phyloP scores from a whole-genome alignment of 2,113 vertebrate genomes.

The Struthio camelus region DNA sequence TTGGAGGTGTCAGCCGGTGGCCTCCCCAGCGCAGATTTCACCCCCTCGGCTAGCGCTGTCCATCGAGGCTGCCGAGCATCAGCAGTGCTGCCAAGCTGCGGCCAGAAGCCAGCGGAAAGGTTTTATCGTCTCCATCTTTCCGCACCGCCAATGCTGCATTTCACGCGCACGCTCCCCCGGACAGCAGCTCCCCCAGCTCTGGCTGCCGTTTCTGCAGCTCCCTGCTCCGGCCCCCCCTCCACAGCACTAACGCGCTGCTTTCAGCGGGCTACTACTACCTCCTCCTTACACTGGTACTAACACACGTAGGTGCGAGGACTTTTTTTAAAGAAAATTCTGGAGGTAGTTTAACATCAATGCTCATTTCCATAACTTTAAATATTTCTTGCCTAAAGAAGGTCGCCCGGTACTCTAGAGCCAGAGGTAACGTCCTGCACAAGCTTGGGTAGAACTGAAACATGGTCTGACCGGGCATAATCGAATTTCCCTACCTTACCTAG shows the following conservation, averaged over 20 bases:
- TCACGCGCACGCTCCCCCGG: too few relatives aligned
- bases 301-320: fast-evolving
- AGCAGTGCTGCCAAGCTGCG: background rate
- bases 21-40: too few relatives aligned
- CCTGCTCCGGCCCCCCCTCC: background rate
- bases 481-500: background rate
- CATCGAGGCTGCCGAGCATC: background rate
- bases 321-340: background rate
- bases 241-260: fast-evolving
- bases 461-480: fast-evolving
- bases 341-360: too few relatives aligned
- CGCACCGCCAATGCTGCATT: background rate
- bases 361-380: background rate
- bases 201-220: background rate
- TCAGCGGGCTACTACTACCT: background rate
- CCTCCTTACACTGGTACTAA: background rate
- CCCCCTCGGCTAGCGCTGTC: too few relatives aligned
- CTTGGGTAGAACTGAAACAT: background rate
- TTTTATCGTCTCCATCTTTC: too few relatives aligned
- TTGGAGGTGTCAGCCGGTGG: too few relatives aligned
- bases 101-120: background rate
- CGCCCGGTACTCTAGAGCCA: background rate
- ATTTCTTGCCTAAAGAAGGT: background rate
- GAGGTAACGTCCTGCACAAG: too few relatives aligned
- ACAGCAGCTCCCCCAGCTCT: background rate